Evolutionary conservation across 2,888 invertebrate species (phyloP), one percentile per base, ranked within the genome.

Genomic region (Homarus gammarus): DNA sequence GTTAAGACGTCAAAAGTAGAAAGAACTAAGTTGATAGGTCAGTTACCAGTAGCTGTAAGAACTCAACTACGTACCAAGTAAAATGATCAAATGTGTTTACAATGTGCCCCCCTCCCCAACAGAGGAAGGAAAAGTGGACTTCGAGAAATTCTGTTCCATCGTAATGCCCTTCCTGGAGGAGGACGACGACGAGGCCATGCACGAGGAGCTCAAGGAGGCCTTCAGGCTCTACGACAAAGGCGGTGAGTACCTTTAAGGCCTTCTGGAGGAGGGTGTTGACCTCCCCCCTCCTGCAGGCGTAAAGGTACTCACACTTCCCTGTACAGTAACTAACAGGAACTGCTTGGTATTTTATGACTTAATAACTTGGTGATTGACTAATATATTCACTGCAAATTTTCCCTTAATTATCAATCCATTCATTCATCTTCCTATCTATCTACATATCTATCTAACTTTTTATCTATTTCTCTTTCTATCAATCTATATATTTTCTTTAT

Each of bases 171-270:
- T 97, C 94, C 94, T 97, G 92, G 94, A 95, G 78, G 97, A 96
- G 93, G 97, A 97, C 93, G 97, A 97, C 93, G 96, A 96, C 92
- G 97, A 97, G 93, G 96, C 96, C 10, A 94, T 97, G 92, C 97
- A 98, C 94, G 96, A 97, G 93, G 98, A 98, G 94, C 95, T 98
- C 36, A 96, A 97, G 93, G 97, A 97, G 94, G 97, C 97, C 77
- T 98, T 98, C 95, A 95, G 97, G 93, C 95, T 98, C 36, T 97
- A 98, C 93, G 98, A 98, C 94, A 98, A 97, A 94, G 97, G 97
- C 94, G 96, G 96, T 95, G 93, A 93, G 92, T 73, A 38, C 18
- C 49, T 40, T 38, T 68, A 40, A 38, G 68, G 31, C 38, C 15
- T 40, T 27, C 44, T 44, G 93, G 91, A 33, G 56, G n/a, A 31